Evolutionary conservation across 2,113 vertebrate species (phyloP).

Genomic region (Kryptolebias marmoratus): DNA sequence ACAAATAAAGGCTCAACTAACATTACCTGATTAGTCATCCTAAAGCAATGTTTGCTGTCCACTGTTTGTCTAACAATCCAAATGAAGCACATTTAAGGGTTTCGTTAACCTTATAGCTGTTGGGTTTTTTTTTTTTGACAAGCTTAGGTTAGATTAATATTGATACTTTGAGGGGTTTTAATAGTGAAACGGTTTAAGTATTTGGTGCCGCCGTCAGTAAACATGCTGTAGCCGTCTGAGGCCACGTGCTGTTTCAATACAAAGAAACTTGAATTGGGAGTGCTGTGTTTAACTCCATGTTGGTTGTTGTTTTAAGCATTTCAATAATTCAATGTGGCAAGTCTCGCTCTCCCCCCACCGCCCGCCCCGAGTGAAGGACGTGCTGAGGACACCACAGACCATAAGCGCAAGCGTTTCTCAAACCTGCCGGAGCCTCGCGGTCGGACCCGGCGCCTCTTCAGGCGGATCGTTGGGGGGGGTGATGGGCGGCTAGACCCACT

Average conservation of each 20-base stretch:
- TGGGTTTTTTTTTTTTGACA: background rate
- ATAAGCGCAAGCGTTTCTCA: slow-evolving; percentile 24
- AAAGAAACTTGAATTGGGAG: slow-evolving; percentile 1
- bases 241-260: background rate
- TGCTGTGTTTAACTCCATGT: slow-evolving; percentile 26
- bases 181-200: too few relatives aligned
- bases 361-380: slow-evolving; percentile 45
- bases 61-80: background rate
- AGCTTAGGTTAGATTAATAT: background rate
- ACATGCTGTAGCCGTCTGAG: background rate
- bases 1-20: background rate
- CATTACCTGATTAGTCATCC: background rate
- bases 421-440: slow-evolving; percentile 18
- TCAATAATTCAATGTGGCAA: slow-evolving; percentile 62
- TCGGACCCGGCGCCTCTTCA: background rate
- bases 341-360: background rate
- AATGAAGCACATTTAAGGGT: slow-evolving; percentile 3
- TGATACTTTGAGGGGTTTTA: background rate
- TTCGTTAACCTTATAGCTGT: background rate
- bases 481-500: background rate
- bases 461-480: background rate
- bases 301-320: slow-evolving; percentile 27
- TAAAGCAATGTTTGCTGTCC: background rate
- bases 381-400: slow-evolving; percentile 32
- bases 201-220: background rate